Evolutionary conservation across 2,113 vertebrate genomes (phyloP), one percentile per base, ranked within the genome.

Genomic region (Salminus brasiliensis): DNA sequence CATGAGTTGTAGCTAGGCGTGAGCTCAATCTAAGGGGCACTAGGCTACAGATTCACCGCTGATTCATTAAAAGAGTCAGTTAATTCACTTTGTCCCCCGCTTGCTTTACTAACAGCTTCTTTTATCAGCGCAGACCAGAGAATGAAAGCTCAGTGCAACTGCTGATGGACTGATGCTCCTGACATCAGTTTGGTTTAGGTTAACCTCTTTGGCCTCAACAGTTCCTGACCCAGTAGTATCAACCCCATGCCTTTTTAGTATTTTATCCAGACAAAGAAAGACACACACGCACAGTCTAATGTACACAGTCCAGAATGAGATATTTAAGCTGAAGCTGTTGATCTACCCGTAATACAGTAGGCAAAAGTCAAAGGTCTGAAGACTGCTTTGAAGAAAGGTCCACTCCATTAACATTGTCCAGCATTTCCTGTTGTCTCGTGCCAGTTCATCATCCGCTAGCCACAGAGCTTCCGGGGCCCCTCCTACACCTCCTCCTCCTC

Each of bases 401-500:
- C 68, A 59, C 66, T 57, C 59, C 68, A 81, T 71, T 72, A 83
- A n/a, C 41, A 15, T 52, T 32, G 78, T 66, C 60, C 34, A 76
- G 67, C 70, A 84, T 81, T 86, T 86, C 83, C 85, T 81, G 80
- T 78, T 81, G 79, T 83, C 72, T 78, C 65, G 73, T 81, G 81
- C 81, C 78, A 80, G 62, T 74, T 78, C 87, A 87, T 88, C 71
- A 65, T 88, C 81, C 81, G 68, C 10, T 9, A 75, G 81, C 59
- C 82, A 60, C 76, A 83, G 69, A 74, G 82, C 79, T 79, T 82
- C 53, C 72, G 72, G 72, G 85, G 88, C 81, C 80, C 68, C 79
- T 47, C 78, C 82, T 77, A 66, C 60, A 62, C 67, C 41, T 79
- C 85, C 87, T 88, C 88, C 86, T 86, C 87, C 87, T 85, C 78